Evolutionary conservation across 2,113 vertebrate species (phyloP), one percentile per base, ranked within the genome.

Genomic region (Dicrurus megarhynchus): DNA sequence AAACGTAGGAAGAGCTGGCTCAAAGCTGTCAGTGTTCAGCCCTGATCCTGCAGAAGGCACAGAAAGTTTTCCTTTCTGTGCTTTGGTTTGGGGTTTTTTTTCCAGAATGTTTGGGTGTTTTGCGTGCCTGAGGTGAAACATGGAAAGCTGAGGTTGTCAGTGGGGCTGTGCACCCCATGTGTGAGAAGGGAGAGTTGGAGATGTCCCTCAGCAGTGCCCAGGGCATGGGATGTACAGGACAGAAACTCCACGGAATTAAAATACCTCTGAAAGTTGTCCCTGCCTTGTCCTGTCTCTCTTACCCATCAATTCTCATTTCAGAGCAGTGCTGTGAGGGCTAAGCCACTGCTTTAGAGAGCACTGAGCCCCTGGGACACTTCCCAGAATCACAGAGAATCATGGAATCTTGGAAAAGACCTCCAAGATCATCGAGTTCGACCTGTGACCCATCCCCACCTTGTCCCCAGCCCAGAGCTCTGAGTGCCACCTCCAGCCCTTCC

Each of bases 21-120:
- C 16, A 12, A 37, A 49, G n/a, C 18, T n/a, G 1, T 3, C 24
- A 37, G 41, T 2, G 0, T 3, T 30, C 17, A 2, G 7, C 65
- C 8, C 1, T 1, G 15, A 5, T 8, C 50, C 23, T 4, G 24
- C 47, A 70, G 57, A 39, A 71, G 65, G 28, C 61, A 50, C 47
- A 3, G 3, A 3, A 22, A 13, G 18, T 49, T 83, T 33, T 37
- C 44, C 39, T 37, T 57, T 39, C 70, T 8, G 6, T 12, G 59
- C 8, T 50, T 57, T 32, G 44, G 4, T 26, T 68, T 49, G 33
- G 5, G 7, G 0, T 3, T 32, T 77, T 32, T 77, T 70, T 59
- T 42, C 5, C 21, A 5, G 39, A 11, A 19, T 1, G 5, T 55
- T 67, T 39, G 70, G 47, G 0, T 47, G 14, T 17, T 55, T 16